Percentiles rank a stretch among this genome's conserved stretches.
phyloP scores from a whole-genome alignment of 2,888 invertebrate species.

The Syritta pipiens region DNA sequence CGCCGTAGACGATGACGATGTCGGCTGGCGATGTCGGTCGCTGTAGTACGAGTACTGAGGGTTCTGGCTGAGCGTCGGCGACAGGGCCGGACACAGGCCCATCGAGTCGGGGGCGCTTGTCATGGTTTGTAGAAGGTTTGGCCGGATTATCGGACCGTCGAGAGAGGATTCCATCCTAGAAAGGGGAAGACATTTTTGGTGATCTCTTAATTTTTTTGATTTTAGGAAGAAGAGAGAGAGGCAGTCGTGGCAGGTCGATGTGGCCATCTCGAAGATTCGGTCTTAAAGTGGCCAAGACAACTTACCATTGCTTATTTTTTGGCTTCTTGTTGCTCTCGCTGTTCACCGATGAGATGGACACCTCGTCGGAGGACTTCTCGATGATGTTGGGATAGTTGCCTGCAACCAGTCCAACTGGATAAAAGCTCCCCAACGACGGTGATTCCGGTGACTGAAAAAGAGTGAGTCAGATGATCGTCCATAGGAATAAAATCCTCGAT shows the following conservation, averaged over 20 bases:
- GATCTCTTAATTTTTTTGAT: not conserved
- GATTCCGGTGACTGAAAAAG: slow-evolving; percentile 61
- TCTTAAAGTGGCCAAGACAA: not conserved
- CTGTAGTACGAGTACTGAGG: slow-evolving; percentile 40
- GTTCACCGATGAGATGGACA: slow-evolving; percentile 76
- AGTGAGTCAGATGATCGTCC: not conserved
- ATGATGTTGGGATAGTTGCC: slow-evolving; percentile 17
- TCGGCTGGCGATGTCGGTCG: slow-evolving; percentile 21
- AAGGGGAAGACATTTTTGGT: not conserved
- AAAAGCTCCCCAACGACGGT: slow-evolving; percentile 70
- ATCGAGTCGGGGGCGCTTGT: slow-evolving; percentile 11
- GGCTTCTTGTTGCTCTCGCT: slow-evolving; percentile 75
- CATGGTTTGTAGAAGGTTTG: slow-evolving; percentile 33
- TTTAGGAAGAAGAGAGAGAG: too few species aligned
- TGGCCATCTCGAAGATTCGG: too few species aligned
- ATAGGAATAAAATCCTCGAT: not conserved
- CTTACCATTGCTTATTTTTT: slow-evolving; percentile 78
- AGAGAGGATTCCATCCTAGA: slow-evolving; percentile 77
- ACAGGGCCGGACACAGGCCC: slow-evolving; percentile 18
- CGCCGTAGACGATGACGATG: slow-evolving; percentile 36
- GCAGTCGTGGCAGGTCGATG: too few species aligned
- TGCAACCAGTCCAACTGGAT: slow-evolving; percentile 50
- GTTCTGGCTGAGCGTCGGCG: slow-evolving; percentile 38
- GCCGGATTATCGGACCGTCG: slow-evolving; percentile 76
- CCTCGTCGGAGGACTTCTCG: slow-evolving; percentile 72